Conservation (phyloP, 2,113 vertebrate species). For the Nibea albiflora region DNA sequence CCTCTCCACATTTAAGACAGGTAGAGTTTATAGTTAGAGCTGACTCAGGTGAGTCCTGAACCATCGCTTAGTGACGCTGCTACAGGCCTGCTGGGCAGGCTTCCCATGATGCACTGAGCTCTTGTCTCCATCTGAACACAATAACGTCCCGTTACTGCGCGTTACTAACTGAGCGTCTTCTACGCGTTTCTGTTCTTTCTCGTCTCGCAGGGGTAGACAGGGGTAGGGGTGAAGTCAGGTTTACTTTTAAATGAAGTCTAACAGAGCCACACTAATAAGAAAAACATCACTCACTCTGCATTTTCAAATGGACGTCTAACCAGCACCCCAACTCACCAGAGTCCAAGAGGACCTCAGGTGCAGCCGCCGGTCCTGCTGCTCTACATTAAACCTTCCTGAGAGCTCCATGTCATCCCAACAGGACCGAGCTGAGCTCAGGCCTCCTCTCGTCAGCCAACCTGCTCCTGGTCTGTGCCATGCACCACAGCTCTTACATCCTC, state of each 20-base stretch:
- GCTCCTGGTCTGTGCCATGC: constrained; percentile 32
- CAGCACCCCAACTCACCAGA: constrained; percentile 67
- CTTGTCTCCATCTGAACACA: no score
- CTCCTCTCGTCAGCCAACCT: constrained; percentile 25
- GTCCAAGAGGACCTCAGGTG: constrained; percentile 70
- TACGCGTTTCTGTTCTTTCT: no score
- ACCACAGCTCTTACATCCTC: constrained; percentile 29
- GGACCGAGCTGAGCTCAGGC: neutral
- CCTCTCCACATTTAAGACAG: no score
- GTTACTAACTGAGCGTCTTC: no score
- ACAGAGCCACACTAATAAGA: neutral
- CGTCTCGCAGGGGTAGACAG: no score
- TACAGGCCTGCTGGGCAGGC: no score
- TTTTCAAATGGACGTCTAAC: neutral
- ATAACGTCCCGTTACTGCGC: no score
- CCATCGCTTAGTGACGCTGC: no score
- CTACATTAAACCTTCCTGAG: constrained; percentile 28
- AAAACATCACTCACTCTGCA: neutral
- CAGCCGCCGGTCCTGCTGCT: constrained; percentile 32
- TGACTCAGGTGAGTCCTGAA: no score
- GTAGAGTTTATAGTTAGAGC: no score
- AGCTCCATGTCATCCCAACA: constrained; percentile 48
- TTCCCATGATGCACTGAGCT: no score
- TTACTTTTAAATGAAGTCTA: neutral
- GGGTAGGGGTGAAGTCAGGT: no score